Evolutionary conservation across 2,888 invertebrate species (phyloP).

Genomic region (Dasysyrphus albostriatus): DNA sequence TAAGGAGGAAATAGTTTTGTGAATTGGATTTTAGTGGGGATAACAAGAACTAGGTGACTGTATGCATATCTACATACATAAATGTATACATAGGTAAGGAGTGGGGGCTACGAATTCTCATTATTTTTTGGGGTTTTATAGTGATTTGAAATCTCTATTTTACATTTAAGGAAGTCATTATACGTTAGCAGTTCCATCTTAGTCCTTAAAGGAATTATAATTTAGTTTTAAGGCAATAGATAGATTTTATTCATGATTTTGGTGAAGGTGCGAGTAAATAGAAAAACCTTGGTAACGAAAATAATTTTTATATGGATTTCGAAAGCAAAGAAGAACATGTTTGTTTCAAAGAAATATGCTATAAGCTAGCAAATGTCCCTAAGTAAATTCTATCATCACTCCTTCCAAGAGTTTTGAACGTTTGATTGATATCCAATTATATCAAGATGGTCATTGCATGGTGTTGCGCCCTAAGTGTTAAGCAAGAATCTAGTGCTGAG

Average conservation of each 20-base stretch:
- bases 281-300: background rate
- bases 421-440: too few relatives aligned
- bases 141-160: slow-evolving; percentile 25
- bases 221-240: background rate
- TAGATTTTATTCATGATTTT: background rate
- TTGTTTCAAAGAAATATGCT: too few relatives aligned
- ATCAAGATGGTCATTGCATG: too few relatives aligned
- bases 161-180: slow-evolving; percentile 42
- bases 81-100: background rate
- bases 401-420: too few relatives aligned
- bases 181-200: slow-evolving; percentile 16
- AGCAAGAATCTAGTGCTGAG: too few relatives aligned
- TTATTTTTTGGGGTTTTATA: background rate
- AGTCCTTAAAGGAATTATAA: slow-evolving; percentile 29
- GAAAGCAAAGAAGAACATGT: background rate
- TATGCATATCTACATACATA: background rate
- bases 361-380: too few relatives aligned
- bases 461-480: too few relatives aligned
- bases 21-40: slow-evolving; percentile 11
- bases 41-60: background rate
- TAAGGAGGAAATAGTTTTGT: slow-evolving; percentile 42
- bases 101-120: background rate
- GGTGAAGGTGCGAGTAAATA: background rate
- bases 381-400: too few relatives aligned
- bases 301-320: background rate